Evolutionary conservation across 2,888 invertebrate species (phyloP), one percentile per base, ranked within the genome.

Genomic region (Eupithecia centaureata): DNA sequence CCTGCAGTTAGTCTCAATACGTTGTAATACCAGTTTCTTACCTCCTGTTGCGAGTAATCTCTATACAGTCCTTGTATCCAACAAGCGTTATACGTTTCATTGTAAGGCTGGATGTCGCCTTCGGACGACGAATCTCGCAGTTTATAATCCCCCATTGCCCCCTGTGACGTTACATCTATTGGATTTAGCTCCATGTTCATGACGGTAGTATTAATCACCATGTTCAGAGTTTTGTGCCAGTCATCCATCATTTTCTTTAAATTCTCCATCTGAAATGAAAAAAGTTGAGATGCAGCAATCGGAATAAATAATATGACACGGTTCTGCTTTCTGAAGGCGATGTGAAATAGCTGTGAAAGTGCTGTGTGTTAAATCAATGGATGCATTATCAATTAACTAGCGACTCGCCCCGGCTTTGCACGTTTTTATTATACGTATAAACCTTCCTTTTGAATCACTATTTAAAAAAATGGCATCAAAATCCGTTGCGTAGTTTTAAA

Each of bases 61-160:
- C 79, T 77, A 73, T 82, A 82, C 4, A 83, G 79, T 63, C 83
- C 84, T 63, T 85, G 84, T 38, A 79, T 58, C 89, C 87, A 90
- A 67, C 78, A 82, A 52, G 80, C 73, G 63, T 76, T 82, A 54
- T 76, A 80, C 61, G 79, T 67, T 22, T 88, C 87, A 25, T 76
- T 74, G 67, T 76, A 82, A 67, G 83, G 84, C 33, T 79, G 79
- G 27, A 85, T 71, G 63, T 89, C 90, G 68, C 83, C 85, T 65
- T 90, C 90, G 0, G 86, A 83, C 0, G 86, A 85, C 8, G 77
- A 82, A 2, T 86, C 87, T n/a, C 81, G 80, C 7, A 82, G 82
- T 71, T 89, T 90, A 8, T 85, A 87, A 70, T 90, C 91, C 5
- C 89, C 91, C 86, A 89, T 89, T 2, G 89, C 89, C 63, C 89